Percentiles rank a stretch among this genome's conserved stretches.
Conservation (phyloP, 2,888 invertebrate genomes). For the Drosophila prostipennis region DNA sequence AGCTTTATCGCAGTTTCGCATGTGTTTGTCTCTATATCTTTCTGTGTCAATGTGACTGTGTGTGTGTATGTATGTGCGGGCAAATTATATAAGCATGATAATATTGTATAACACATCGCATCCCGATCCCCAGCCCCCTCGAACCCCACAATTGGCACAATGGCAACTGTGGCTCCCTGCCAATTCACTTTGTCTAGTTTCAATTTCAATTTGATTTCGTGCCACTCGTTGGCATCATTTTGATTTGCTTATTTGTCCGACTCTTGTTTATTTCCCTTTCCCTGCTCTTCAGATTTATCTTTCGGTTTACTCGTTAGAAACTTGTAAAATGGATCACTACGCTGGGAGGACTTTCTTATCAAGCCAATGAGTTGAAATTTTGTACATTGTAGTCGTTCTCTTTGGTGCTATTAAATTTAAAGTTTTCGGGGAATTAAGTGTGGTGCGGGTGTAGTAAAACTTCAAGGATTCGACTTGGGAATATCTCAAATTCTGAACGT, state of each 20-base stretch:
- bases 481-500: neutral
- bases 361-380: slow-evolving; percentile 1
- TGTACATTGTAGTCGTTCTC: neutral
- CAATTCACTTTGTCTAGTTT: slow-evolving; percentile 77
- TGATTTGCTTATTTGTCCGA: slow-evolving; percentile 71
- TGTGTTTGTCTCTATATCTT: slow-evolving; percentile 51
- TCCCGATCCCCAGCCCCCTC: slow-evolving; percentile 1
- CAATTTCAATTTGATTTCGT: slow-evolving; percentile 73
- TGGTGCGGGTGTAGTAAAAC: neutral
- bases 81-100: slow-evolving; percentile 75
- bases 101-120: slow-evolving; percentile 63
- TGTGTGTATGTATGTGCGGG: slow-evolving; percentile 23
- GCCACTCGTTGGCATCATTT: slow-evolving; percentile 52
- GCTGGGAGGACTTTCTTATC: slow-evolving; percentile 7
- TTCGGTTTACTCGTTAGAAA: slow-evolving; percentile 3
- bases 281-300: slow-evolving; percentile 14
- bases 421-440: slow-evolving; percentile 4
- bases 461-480: neutral
- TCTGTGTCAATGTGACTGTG: slow-evolving; percentile 15
- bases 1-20: slow-evolving; percentile 65
- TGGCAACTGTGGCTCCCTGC: slow-evolving; percentile 42
- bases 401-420: slow-evolving; percentile 10
- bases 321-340: slow-evolving; percentile 23
- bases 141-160: neutral
- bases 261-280: slow-evolving; percentile 19